phyloP scores from a whole-genome alignment of 2,888 invertebrate species.

The Scotopteryx bipunctaria region DNA sequence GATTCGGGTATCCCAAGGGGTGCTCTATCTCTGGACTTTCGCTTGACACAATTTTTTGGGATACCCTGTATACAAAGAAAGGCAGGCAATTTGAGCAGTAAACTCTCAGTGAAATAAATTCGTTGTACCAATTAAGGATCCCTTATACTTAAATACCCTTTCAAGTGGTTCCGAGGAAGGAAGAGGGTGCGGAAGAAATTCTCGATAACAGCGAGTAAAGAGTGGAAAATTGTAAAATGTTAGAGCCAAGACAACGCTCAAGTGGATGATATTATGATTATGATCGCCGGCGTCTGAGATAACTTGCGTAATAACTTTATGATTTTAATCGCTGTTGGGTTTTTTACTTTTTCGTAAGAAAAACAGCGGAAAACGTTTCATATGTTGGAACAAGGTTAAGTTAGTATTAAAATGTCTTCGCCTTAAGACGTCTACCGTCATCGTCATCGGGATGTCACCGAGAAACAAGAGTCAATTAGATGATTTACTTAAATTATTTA shows the following conservation, averaged over 20 bases:
- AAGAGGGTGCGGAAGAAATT: slow-evolving; percentile 77
- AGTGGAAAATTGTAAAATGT: slow-evolving; percentile 75
- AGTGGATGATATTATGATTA: slow-evolving; percentile 60
- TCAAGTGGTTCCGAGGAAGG: slow-evolving; percentile 71
- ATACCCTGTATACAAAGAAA: slow-evolving; percentile 37
- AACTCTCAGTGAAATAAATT: slow-evolving; percentile 67
- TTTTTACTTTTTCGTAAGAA: neutral
- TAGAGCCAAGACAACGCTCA: slow-evolving; percentile 56
- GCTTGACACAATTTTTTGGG: too few relatives aligned
- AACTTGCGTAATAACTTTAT: slow-evolving; percentile 39
- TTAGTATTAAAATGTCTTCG: too few relatives aligned
- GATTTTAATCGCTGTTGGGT: slow-evolving; percentile 20
- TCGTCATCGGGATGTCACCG: too few relatives aligned
- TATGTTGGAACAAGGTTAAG: neutral
- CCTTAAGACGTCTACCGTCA: too few relatives aligned
- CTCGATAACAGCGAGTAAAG: slow-evolving; percentile 72
- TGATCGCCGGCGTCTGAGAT: slow-evolving; percentile 53
- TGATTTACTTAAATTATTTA: too few relatives aligned
- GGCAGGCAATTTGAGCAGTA: slow-evolving; percentile 49
- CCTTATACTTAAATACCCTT: slow-evolving; percentile 76
- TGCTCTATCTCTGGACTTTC: too few relatives aligned
- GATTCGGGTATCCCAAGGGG: too few relatives aligned
- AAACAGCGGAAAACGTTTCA: too few relatives aligned
- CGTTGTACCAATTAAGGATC: slow-evolving; percentile 74
- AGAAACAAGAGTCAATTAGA: too few relatives aligned